Evolutionary conservation across 1,140 invertebrate genomes (phyloP).

Genomic region (Arctopsyche grandis): DNA sequence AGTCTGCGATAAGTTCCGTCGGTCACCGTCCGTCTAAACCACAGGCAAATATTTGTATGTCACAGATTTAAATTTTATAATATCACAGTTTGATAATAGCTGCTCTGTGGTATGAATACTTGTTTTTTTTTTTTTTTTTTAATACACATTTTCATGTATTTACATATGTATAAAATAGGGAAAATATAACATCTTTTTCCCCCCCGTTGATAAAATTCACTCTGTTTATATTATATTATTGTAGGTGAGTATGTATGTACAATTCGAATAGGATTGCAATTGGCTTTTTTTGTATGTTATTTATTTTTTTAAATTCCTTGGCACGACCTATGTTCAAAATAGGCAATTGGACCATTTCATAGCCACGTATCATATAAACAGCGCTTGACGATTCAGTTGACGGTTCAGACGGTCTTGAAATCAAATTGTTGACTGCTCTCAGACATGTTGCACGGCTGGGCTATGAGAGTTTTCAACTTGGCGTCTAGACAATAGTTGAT

Average conservation of each 20-base stretch:
- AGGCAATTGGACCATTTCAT: background rate
- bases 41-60: slow-evolving; percentile 14
- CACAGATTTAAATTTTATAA: slow-evolving; percentile 17
- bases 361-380: background rate
- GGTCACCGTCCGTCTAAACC: background rate
- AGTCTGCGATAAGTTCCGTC: too few species aligned
- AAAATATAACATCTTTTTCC: background rate
- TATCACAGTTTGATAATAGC: slow-evolving; percentile 39
- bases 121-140: slow-evolving; percentile 9
- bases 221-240: background rate
- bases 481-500: slow-evolving; percentile 86
- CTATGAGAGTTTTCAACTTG: slow-evolving; percentile 58
- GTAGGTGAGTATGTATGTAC: background rate
- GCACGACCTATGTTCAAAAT: slow-evolving; percentile 13
- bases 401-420: slow-evolving; percentile 48
- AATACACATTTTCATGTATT: slow-evolving; percentile 5
- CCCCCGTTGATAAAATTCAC: background rate
- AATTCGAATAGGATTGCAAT: background rate
- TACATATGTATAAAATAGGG: background rate
- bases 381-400: background rate
- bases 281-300: background rate
- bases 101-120: slow-evolving; percentile 25
- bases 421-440: slow-evolving; percentile 62
- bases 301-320: background rate
- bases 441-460: slow-evolving; percentile 60